These are phyloP conservation scores for Pentamera pediparva DNA, from an alignment of 53 echinoderm and acorn worm genomes.

Conservation along the genomic window DNA sequence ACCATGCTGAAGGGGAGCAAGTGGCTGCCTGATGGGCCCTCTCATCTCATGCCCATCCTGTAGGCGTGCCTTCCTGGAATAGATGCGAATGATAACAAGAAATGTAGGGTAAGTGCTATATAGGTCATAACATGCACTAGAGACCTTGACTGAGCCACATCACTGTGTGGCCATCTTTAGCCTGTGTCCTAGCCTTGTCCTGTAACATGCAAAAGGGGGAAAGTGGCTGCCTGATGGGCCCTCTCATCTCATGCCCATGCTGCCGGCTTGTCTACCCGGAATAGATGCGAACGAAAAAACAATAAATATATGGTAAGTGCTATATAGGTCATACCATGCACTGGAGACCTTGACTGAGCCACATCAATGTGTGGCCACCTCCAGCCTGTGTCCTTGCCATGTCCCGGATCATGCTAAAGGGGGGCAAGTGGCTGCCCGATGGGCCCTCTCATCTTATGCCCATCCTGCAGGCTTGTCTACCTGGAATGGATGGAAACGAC, in stretches of 20 bases:
- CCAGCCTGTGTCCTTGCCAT: constrained; percentile 80
- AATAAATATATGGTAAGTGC: too few relatives aligned
- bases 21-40: constrained; percentile 77
- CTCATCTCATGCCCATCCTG: constrained; percentile 78
- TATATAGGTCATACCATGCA: not conserved
- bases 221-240: constrained; percentile 86
- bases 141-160: constrained; percentile 88
- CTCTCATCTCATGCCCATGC: constrained; percentile 74
- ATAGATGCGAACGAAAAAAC: constrained; percentile 97
- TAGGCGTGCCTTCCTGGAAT: constrained; percentile 82
- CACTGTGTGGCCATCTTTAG: constrained; percentile 88
- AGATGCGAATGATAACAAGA: constrained; percentile 87
- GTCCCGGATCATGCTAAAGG: constrained; percentile 64
- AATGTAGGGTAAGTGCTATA: constrained; percentile 72
- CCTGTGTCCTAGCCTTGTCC: constrained; percentile 73
- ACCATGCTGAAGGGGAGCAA: constrained; percentile 78
- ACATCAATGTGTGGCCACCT: constrained; percentile 88
- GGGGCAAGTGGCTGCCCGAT: constrained; percentile 81
- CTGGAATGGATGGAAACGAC: constrained; percentile 95
- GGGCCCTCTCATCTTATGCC: constrained; percentile 86
- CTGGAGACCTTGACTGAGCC: constrained; percentile 86
- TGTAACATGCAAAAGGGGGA: constrained; percentile 68
- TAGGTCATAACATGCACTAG: constrained; percentile 27
- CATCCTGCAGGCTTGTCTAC: constrained; percentile 66
- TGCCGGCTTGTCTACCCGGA: constrained; percentile 76